A percentile compares a stretch with the other conserved stretches of the same genome.
Conservation (phyloP, 2,797 vertebrate genomes). For the Darevskia nairensis region DNA sequence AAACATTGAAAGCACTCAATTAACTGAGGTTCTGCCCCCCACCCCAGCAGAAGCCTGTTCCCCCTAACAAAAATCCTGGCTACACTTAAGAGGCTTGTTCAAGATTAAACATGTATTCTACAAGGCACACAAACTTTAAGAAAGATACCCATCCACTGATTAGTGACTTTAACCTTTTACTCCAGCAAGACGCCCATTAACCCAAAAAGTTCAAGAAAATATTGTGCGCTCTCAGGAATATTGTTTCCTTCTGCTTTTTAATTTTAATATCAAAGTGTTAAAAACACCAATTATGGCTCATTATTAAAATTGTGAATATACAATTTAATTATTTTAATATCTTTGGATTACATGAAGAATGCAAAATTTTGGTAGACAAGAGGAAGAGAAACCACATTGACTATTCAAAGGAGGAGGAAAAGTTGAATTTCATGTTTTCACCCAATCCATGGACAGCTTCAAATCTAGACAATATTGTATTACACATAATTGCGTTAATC, state of each 20-base stretch:
- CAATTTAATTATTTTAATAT: slow-evolving; percentile 77
- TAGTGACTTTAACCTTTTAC: slow-evolving; percentile 11
- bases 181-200: slow-evolving; percentile 23
- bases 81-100: neutral
- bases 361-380: slow-evolving; percentile 68
- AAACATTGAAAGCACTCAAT: too few relatives aligned
- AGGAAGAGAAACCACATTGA: slow-evolving; percentile 50
- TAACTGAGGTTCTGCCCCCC: too few relatives aligned
- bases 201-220: slow-evolving; percentile 32
- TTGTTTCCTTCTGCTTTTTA: slow-evolving; percentile 52
- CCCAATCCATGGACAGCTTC: slow-evolving; percentile 65
- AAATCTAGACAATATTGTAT: slow-evolving; percentile 71
- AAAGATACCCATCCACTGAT: neutral
- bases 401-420: slow-evolving; percentile 64
- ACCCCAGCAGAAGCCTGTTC: too few relatives aligned
- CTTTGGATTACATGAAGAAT: slow-evolving; percentile 70
- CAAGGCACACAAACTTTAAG: neutral
- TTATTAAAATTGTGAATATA: slow-evolving; percentile 73
- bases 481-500: slow-evolving; percentile 79
- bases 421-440: slow-evolving; percentile 73
- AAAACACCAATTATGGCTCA: slow-evolving; percentile 72
- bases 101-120: neutral
- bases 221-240: slow-evolving; percentile 45
- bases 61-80: too few relatives aligned
- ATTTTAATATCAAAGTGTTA: slow-evolving; percentile 73